Evolutionary conservation across 1,140 invertebrate genomes (phyloP).

Genomic region (Caenorhabditis briggsae): DNA sequence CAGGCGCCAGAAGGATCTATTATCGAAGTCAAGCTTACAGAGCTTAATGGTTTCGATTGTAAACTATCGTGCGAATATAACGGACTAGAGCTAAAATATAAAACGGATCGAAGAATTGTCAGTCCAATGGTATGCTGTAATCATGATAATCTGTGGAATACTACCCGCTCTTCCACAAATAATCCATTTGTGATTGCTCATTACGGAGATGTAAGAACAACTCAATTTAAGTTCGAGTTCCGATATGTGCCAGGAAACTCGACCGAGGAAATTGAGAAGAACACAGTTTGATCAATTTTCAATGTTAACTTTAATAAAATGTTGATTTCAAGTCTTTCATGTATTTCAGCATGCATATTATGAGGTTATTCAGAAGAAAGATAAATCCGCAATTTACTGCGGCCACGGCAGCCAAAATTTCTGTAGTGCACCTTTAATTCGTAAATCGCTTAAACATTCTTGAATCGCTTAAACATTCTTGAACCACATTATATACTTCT

Average conservation of each 20-base stretch:
- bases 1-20: neutral
- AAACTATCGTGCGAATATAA: neutral
- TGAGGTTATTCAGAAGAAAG: too few relatives aligned
- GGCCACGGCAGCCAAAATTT: too few relatives aligned
- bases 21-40: neutral
- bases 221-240: neutral
- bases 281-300: too few relatives aligned
- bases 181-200: conserved; percentile 16
- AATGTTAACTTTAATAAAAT: too few relatives aligned
- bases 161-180: neutral
- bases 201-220: neutral
- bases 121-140: conserved; percentile 19
- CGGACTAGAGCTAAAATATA: neutral
- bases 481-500: too few relatives aligned
- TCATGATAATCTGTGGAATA: conserved; percentile 23
- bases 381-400: too few relatives aligned
- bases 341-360: too few relatives aligned
- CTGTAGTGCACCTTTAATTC: too few relatives aligned
- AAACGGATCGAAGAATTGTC: neutral
- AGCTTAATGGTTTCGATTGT: neutral
- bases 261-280: too few relatives aligned
- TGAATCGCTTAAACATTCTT: too few relatives aligned
- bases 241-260: conserved; percentile 11
- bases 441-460: too few relatives aligned
- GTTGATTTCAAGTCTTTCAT: too few relatives aligned